These are phyloP conservation scores for Cheiracanthium punctorium DNA, from an alignment of 2,888 invertebrate species.

Conservation along the genomic window DNA sequence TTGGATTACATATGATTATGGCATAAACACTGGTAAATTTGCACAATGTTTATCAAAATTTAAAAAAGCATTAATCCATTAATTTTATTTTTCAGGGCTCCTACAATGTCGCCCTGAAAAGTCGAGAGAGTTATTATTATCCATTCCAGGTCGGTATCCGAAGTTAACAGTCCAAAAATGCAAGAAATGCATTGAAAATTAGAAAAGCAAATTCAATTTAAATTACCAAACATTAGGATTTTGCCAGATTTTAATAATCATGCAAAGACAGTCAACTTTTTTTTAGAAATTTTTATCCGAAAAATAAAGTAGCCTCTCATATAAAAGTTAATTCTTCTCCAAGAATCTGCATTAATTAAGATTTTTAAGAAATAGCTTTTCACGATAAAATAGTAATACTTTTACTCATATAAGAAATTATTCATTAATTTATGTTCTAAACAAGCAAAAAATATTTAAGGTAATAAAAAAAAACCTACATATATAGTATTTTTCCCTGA, in stretches of 20 bases:
- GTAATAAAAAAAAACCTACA: no score
- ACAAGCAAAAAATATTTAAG: no score
- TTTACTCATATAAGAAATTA: no score
- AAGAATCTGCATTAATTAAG: neutral
- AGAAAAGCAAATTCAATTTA: neutral
- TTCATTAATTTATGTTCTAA: no score
- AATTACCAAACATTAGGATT: neutral
- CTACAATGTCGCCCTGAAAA: slow-evolving; percentile 13
- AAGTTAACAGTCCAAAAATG: slow-evolving; percentile 32
- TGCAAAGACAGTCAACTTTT: slow-evolving; percentile 32
- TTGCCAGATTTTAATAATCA: neutral
- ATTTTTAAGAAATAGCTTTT: neutral
- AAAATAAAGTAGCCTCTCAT: slow-evolving; percentile 38
- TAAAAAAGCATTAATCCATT: neutral
- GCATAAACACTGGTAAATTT: slow-evolving; percentile 1
- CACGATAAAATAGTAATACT: no score
- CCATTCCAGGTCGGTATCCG: slow-evolving; percentile 48
- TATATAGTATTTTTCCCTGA: no score
- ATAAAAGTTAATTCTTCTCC: slow-evolving; percentile 6
- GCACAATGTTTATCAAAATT: neutral
- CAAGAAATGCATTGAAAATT: slow-evolving; percentile 7
- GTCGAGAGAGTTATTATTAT: slow-evolving; percentile 13
- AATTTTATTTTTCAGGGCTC: slow-evolving; percentile 8
- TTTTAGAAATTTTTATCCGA: slow-evolving; percentile 26
- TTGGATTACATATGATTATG: neutral